Conservation (phyloP, 2,797 vertebrate species). For the Notoglanidium macrostoma region DNA sequence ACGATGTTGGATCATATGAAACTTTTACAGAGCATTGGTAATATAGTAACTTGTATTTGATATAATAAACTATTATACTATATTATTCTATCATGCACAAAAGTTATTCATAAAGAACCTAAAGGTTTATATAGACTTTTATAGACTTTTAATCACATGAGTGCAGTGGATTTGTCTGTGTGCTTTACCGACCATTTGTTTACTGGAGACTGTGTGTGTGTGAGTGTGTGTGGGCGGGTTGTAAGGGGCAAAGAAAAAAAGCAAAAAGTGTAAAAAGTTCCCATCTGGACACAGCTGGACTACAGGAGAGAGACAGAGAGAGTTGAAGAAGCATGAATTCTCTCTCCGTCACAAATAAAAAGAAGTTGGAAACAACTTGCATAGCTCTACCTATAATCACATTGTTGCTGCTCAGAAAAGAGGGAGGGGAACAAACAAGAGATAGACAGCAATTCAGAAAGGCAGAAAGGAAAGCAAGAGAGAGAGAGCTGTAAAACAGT, state of each 20-base stretch:
- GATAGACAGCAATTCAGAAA: slow-evolving; percentile 13
- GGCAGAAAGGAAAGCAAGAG: slow-evolving; percentile 25
- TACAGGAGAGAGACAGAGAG: slow-evolving; percentile 41
- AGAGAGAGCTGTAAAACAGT: slow-evolving; percentile 2
- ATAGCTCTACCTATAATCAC: slow-evolving; percentile 47
- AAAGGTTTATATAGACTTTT: slow-evolving; percentile 13
- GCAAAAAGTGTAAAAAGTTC: slow-evolving; percentile 22
- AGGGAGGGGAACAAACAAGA: slow-evolving; percentile 47
- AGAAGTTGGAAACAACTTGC: slow-evolving; percentile 24
- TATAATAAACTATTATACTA: neutral
- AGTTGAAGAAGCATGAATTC: slow-evolving; percentile 32
- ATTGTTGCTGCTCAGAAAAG: slow-evolving; percentile 45
- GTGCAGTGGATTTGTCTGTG: neutral
- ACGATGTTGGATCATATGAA: neutral
- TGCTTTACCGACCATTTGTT: neutral
- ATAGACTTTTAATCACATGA: slow-evolving; percentile 34
- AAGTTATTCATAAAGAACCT: neutral
- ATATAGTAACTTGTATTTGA: neutral
- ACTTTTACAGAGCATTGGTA: neutral
- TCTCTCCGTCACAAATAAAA: slow-evolving; percentile 34
- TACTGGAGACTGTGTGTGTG: neutral
- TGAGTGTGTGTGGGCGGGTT: slow-evolving; percentile 34
- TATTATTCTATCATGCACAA: neutral
- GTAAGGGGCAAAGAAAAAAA: neutral
- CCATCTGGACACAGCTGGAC: slow-evolving; percentile 67